Percentiles rank a stretch among this genome's conserved stretches.
These are phyloP conservation scores for Paralichthys olivaceus DNA, from an alignment of 2,113 vertebrate genomes.

Conservation along the genomic window DNA sequence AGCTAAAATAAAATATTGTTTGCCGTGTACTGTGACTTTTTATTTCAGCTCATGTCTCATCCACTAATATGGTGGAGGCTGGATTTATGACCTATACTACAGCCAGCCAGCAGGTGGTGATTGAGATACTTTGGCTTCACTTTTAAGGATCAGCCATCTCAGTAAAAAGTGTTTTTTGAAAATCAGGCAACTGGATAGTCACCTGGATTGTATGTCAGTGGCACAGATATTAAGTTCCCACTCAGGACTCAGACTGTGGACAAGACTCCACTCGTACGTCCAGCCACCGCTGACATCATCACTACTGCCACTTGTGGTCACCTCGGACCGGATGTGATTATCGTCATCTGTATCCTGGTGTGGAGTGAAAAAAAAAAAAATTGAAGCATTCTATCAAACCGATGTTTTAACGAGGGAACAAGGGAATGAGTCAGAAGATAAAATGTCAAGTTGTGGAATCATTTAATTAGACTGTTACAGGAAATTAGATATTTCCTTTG, in stretches of 20 bases:
- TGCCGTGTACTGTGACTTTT: too few relatives aligned
- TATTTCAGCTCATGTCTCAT: too few relatives aligned
- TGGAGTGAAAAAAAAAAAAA: conserved; percentile 35
- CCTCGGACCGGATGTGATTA: conserved; percentile 47
- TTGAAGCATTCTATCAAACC: conserved; percentile 11
- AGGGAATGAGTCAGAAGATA: not conserved
- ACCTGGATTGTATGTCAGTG: conserved; percentile 82
- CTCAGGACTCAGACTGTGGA: conserved; percentile 77
- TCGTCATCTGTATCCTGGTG: conserved; percentile 60
- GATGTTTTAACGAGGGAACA: not conserved
- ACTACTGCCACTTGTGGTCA: conserved; percentile 60
- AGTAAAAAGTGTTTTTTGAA: conserved; percentile 35
- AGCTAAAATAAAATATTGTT: too few relatives aligned
- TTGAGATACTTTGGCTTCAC: too few relatives aligned
- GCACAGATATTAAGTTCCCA: conserved; percentile 81
- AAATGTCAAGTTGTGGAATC: not conserved
- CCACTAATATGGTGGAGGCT: too few relatives aligned
- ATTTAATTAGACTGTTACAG: not conserved
- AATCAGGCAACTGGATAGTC: conserved; percentile 49
- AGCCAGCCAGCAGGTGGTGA: too few relatives aligned
- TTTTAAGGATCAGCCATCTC: not conserved
- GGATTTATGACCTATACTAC: too few relatives aligned
- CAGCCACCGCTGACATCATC: conserved; percentile 66
- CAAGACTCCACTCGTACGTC: conserved; percentile 75
- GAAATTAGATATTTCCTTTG: not conserved